Conservation (phyloP, 1,140 invertebrate genomes). For the Diorhabda elongata region DNA sequence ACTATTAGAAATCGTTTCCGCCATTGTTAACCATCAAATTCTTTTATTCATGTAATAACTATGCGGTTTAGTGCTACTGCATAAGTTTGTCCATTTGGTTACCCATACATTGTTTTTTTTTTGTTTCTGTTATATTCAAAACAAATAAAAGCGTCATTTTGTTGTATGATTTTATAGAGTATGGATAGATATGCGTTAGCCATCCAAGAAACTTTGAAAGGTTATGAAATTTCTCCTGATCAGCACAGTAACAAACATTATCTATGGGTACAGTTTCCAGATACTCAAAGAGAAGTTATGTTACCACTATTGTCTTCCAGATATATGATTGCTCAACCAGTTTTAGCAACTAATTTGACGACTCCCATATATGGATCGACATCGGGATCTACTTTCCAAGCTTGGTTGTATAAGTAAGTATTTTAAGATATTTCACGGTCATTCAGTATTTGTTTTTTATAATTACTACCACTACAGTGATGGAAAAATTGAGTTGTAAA, state of each 20-base stretch:
- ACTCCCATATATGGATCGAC: constrained; percentile 60
- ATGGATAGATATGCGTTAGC: constrained; percentile 69
- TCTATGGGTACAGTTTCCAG: constrained; percentile 64
- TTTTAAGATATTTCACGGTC: too few species aligned
- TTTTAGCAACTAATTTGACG: constrained; percentile 42
- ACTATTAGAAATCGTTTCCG: too few species aligned
- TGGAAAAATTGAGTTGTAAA: too few species aligned
- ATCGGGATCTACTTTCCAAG: constrained; percentile 59
- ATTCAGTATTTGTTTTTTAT: too few species aligned
- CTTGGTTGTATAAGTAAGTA: constrained; percentile 68
- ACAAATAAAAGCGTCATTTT: too few species aligned
- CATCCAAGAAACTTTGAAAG: constrained; percentile 71
- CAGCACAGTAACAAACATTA: constrained; percentile 52
- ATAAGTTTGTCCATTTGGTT: too few species aligned
- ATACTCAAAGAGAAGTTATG: constrained; percentile 67
- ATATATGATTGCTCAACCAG: constrained; percentile 48
- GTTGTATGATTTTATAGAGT: constrained; percentile 47
- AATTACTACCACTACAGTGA: too few species aligned
- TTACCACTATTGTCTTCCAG: constrained; percentile 64
- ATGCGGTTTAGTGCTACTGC: too few species aligned
- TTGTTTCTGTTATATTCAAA: too few species aligned
- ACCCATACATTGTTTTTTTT: too few species aligned
- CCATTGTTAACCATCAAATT: too few species aligned
- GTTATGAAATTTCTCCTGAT: constrained; percentile 62
- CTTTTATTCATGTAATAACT: too few species aligned